A percentile compares a stretch with the other conserved stretches of the same genome.
Evolutionary conservation across 2,888 invertebrate species (phyloP).

Genomic region (Cosmorhoe ocellata): DNA sequence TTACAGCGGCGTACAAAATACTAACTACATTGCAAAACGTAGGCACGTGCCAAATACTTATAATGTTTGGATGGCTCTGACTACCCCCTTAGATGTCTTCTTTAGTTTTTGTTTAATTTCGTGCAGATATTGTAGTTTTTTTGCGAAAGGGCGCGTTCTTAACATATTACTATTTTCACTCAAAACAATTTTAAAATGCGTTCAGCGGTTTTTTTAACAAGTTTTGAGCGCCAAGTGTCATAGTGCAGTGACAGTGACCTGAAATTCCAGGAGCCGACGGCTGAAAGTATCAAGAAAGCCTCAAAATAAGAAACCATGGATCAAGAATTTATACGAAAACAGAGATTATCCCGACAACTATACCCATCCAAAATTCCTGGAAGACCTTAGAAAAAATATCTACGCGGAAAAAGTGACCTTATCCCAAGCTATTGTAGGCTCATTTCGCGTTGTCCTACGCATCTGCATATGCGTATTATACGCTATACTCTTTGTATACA

Average conservation of each 20-base stretch:
- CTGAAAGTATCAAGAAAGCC: slow-evolving; percentile 50
- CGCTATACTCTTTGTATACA: slow-evolving; percentile 86
- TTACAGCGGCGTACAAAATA: too few relatives aligned
- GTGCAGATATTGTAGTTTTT: too few relatives aligned
- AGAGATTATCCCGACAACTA: slow-evolving; percentile 95
- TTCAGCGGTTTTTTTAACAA: too few relatives aligned
- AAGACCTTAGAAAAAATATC: slow-evolving; percentile 92
- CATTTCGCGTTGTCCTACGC: slow-evolving; percentile 90
- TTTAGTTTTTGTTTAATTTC: too few relatives aligned
- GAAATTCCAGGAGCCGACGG: slow-evolving; percentile 58
- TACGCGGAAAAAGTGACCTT: slow-evolving; percentile 89
- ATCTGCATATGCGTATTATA: slow-evolving; percentile 90
- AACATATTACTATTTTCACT: too few relatives aligned
- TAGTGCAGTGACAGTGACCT: slow-evolving; percentile 16
- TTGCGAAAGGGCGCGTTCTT: too few relatives aligned
- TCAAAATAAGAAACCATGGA: slow-evolving; percentile 84
- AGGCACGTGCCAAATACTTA: too few relatives aligned
- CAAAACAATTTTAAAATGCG: too few relatives aligned
- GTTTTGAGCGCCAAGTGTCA: background rate
- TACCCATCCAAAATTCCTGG: slow-evolving; percentile 92
- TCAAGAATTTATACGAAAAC: slow-evolving; percentile 94
- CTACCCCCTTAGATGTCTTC: too few relatives aligned
- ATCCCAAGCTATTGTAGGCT: slow-evolving; percentile 87
- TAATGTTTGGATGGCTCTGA: too few relatives aligned
- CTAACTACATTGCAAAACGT: too few relatives aligned